Percentiles rank a stretch among this genome's conserved stretches.
phyloP scores from a whole-genome alignment of 2,113 vertebrate genomes.

The Neodontobutis hainanensis region DNA sequence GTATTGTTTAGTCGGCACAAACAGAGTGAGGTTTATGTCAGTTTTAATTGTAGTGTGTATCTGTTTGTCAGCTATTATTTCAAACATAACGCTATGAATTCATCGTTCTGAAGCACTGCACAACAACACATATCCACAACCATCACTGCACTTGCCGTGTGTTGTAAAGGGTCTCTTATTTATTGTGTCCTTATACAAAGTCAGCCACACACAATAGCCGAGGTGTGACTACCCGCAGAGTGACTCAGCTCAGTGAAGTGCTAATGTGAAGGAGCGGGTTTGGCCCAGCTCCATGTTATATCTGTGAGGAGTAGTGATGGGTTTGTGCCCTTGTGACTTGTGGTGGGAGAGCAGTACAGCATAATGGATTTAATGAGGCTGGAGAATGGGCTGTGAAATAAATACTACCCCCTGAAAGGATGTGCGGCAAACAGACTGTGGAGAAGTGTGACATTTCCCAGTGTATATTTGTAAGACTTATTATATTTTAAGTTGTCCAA shows the following conservation, averaged over 20 bases:
- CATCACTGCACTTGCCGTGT: not conserved
- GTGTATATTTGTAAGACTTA: slow-evolving; percentile 1
- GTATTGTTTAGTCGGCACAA: no score
- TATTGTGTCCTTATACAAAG: slow-evolving; percentile 13
- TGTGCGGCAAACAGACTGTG: slow-evolving; percentile 8
- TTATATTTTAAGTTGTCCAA: not conserved
- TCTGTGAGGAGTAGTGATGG: slow-evolving; percentile 14
- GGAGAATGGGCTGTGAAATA: slow-evolving; percentile 19
- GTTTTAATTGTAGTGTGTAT: no score
- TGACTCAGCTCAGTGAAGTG: slow-evolving; percentile 20
- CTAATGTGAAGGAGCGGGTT: not conserved
- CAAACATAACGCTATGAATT: no score
- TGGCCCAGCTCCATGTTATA: slow-evolving; percentile 30
- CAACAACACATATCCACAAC: not conserved
- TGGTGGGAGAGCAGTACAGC: slow-evolving; percentile 10
- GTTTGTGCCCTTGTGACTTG: slow-evolving; percentile 15
- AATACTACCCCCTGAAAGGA: slow-evolving; percentile 5
- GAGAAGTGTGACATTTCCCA: slow-evolving; percentile 6
- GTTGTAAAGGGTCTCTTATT: slow-evolving; percentile 14
- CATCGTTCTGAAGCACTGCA: no score
- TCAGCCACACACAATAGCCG: not conserved
- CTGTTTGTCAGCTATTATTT: no score
- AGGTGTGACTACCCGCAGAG: slow-evolving; percentile 23
- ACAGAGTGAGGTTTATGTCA: no score
- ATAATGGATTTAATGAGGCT: slow-evolving; percentile 36